Evolutionary conservation across 2,888 invertebrate species (phyloP).

Genomic region (Agapostemon virescens): DNA sequence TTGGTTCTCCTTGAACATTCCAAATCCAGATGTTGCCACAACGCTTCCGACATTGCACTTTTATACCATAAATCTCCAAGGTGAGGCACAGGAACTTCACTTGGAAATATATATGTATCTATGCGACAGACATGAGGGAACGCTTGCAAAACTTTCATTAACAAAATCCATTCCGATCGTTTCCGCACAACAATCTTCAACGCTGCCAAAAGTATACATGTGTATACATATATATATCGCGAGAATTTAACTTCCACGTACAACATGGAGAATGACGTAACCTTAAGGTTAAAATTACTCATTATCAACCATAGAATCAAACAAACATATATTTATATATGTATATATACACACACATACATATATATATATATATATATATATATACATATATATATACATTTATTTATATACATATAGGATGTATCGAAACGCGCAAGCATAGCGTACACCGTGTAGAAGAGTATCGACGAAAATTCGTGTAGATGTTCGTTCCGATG

Average conservation of each 20-base stretch:
- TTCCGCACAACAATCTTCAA: constrained; percentile 21
- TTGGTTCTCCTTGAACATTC: constrained; percentile 9
- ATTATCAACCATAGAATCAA: constrained; percentile 35
- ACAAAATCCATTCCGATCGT: constrained; percentile 43
- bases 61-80: constrained; percentile 55
- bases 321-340: constrained; percentile 14
- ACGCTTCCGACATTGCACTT: constrained; percentile 47
- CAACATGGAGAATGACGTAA: constrained; percentile 30
- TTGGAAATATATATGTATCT: constrained; percentile 52
- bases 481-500: background rate
- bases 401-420: background rate
- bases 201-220: constrained; percentile 19
- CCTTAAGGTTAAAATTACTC: constrained; percentile 32
- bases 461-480: background rate
- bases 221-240: constrained; percentile 1
- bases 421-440: background rate
- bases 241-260: constrained; percentile 23
- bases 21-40: constrained; percentile 61
- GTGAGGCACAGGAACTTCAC: constrained; percentile 50
- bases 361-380: background rate
- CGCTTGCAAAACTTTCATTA: constrained; percentile 35
- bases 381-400: no score
- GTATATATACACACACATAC: no score
- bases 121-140: constrained; percentile 54
- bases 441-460: background rate